A percentile compares a stretch with the other conserved stretches of the same genome.
Evolutionary conservation across 2,888 invertebrate genomes (phyloP).

Genomic region (Anagyrus pseudococci): DNA sequence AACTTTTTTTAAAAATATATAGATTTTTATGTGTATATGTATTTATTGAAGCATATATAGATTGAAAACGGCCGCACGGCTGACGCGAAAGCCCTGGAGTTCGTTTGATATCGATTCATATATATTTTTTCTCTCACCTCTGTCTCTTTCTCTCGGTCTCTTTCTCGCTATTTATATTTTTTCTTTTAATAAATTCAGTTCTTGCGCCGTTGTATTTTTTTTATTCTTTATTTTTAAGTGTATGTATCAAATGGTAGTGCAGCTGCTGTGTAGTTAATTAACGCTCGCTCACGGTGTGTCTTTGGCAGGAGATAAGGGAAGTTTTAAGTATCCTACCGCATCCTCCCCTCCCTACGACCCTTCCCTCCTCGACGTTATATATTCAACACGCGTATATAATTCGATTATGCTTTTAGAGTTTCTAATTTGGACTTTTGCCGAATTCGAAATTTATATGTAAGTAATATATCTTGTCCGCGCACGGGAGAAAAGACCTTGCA

Average conservation of each 20-base stretch:
- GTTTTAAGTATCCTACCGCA: not conserved
- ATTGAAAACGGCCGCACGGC: no score
- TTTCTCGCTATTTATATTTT: not conserved
- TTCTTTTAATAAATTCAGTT: not conserved
- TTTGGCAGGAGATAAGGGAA: conserved; percentile 32
- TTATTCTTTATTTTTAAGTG: conserved; percentile 12
- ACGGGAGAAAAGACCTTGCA: not conserved
- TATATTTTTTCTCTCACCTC: no score
- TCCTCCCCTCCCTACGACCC: no score
- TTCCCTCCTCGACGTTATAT: no score
- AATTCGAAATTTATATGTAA: not conserved
- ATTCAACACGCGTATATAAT: not conserved
- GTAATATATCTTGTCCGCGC: no score
- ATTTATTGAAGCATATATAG: no score
- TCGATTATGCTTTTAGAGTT: not conserved
- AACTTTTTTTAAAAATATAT: no score
- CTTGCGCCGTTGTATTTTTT: no score
- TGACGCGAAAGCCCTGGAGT: no score
- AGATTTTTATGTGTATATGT: no score
- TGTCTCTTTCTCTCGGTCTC: no score
- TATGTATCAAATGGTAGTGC: conserved; percentile 23
- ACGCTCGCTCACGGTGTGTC: conserved; percentile 11
- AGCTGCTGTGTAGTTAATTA: conserved; percentile 28
- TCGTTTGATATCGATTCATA: no score
- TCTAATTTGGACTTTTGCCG: not conserved